Evolutionary conservation across 2,113 vertebrate species (phyloP).

Genomic region (Actenoides hombroni): DNA sequence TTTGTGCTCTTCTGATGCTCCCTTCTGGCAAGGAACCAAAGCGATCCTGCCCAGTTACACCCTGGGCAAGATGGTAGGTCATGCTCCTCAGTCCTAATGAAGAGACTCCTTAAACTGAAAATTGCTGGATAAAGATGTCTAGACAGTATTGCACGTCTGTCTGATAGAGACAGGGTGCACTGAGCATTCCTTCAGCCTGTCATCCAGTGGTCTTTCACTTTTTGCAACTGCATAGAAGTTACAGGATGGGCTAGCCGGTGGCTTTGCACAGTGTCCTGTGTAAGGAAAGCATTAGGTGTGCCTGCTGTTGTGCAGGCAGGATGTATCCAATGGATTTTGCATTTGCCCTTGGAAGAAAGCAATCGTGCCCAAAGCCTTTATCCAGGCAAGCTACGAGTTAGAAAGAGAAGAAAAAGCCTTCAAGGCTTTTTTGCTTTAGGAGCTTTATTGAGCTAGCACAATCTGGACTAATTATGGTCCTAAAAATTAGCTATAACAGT

Average conservation of each 20-base stretch:
- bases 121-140: not conserved
- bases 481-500: not conserved
- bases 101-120: not conserved
- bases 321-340: not conserved
- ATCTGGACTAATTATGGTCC: not conserved
- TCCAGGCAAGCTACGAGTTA: not conserved
- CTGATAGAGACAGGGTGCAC: not conserved
- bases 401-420: not conserved
- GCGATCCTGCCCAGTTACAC: not conserved
- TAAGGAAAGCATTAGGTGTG: not conserved
- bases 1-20: not conserved
- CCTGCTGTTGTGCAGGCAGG: not conserved
- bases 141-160: not conserved
- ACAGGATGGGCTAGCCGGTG: not conserved
- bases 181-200: fast-evolving
- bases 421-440: not conserved
- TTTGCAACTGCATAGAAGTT: not conserved
- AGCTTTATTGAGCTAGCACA: not conserved
- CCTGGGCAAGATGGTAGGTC: not conserved
- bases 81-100: not conserved
- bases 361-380: not conserved
- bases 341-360: not conserved
- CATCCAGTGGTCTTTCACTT: not conserved
- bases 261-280: not conserved
- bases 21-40: not conserved